These are phyloP conservation scores for Rhingia rostrata DNA, from an alignment of 2,888 invertebrate species.

Conservation along the genomic window DNA sequence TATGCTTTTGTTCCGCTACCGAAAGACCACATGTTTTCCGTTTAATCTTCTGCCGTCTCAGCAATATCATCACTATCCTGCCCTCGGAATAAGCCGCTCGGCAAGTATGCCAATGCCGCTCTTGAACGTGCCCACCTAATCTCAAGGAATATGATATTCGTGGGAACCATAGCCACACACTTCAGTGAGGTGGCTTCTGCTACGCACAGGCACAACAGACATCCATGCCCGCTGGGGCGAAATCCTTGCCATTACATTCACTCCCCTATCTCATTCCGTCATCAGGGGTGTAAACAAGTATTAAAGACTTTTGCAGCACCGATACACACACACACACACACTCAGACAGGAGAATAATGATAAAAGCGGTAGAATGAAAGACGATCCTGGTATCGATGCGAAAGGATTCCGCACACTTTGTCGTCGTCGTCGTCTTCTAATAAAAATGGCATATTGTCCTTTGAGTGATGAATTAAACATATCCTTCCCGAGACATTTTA, in stretches of 20 bases:
- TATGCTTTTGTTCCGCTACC: neutral
- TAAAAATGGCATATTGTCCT: constrained; percentile 40
- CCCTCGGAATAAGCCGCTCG: constrained; percentile 18
- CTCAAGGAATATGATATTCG: constrained; percentile 54
- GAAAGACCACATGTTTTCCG: neutral
- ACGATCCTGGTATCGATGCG: constrained; percentile 46
- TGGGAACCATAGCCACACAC: constrained; percentile 54
- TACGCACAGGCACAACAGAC: constrained; percentile 5
- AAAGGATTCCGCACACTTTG: constrained; percentile 13
- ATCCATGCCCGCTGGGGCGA: constrained; percentile 9
- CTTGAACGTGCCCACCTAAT: constrained; percentile 23
- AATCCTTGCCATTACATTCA: constrained; percentile 25
- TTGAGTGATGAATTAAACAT: constrained; percentile 63
- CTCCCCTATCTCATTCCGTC: neutral
- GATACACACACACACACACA: constrained; percentile 7
- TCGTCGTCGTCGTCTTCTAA: neutral
- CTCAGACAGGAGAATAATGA: neutral
- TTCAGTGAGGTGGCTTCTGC: constrained; percentile 8
- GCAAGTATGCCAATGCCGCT: constrained; percentile 50
- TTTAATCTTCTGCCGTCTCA: constrained; percentile 25
- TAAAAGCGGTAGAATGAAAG: constrained; percentile 4
- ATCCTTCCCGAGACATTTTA: constrained; percentile 23
- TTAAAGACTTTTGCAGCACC: constrained; percentile 32
- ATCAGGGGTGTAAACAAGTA: constrained; percentile 56
- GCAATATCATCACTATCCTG: neutral